phyloP scores from a whole-genome alignment of 2,888 invertebrate species.

The Beris chalybata region DNA sequence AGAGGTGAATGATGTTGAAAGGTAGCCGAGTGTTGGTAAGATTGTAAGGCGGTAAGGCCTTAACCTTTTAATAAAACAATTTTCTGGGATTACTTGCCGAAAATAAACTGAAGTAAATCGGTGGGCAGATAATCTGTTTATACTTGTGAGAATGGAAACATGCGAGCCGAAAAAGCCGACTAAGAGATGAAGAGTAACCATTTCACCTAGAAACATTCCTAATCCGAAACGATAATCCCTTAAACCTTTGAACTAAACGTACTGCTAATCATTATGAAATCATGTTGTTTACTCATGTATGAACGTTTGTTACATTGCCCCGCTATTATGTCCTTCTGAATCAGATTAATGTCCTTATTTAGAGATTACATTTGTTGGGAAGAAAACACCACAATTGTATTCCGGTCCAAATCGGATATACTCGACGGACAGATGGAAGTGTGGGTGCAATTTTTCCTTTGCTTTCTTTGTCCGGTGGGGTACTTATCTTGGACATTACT shows the following conservation, averaged over 20 bases:
- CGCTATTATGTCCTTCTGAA: constrained; percentile 36
- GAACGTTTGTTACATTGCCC: constrained; percentile 43
- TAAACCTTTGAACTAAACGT: constrained; percentile 48
- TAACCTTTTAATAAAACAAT: constrained; percentile 58
- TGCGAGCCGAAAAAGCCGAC: constrained; percentile 26
- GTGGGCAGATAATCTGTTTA: constrained; percentile 58
- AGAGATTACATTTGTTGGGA: constrained; percentile 40
- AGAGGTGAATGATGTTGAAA: constrained; percentile 33
- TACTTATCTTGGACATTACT: constrained; percentile 27
- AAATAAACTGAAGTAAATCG: constrained; percentile 48
- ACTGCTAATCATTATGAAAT: constrained; percentile 39
- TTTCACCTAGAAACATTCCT: constrained; percentile 49
- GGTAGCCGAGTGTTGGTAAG: constrained; percentile 51
- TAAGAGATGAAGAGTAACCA: constrained; percentile 30
- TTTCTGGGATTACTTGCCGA: constrained; percentile 50
- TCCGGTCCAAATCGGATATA: constrained; percentile 54
- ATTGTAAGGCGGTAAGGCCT: constrained; percentile 43
- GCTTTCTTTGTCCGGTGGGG: not conserved
- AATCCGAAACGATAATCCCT: constrained; percentile 54
- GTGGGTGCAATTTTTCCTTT: constrained; percentile 22
- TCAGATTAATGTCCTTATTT: constrained; percentile 41
- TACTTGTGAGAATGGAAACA: constrained; percentile 43
- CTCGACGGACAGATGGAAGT: constrained; percentile 31
- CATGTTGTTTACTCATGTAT: constrained; percentile 53
- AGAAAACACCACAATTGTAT: constrained; percentile 54